Evolutionary conservation across 2,888 invertebrate genomes (phyloP).

Genomic region (Chalcis sispes): DNA sequence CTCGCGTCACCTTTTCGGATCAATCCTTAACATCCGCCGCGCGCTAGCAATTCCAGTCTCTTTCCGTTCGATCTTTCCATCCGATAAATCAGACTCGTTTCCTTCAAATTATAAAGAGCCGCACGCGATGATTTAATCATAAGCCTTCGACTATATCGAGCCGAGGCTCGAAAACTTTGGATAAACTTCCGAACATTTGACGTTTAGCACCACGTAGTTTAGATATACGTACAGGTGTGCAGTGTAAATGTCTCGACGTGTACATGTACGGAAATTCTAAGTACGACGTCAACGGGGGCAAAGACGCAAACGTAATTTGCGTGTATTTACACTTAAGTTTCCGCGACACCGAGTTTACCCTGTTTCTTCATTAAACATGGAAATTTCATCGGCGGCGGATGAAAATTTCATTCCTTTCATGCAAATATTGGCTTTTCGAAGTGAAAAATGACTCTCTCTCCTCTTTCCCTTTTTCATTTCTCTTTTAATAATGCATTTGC

Average conservation of each 20-base stretch:
- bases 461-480: too few relatives aligned
- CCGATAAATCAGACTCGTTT: background rate
- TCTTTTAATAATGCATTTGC: constrained; percentile 24
- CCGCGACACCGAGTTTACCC: constrained; percentile 48
- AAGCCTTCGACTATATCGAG: constrained; percentile 19
- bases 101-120: background rate
- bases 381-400: constrained; percentile 27
- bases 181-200: constrained; percentile 25
- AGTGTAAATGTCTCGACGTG: too few relatives aligned
- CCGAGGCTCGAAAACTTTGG: constrained; percentile 28
- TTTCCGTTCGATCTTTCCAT: background rate
- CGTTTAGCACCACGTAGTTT: constrained; percentile 9
- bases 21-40: constrained; percentile 8
- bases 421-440: constrained; percentile 34
- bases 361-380: constrained; percentile 51
- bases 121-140: constrained; percentile 36
- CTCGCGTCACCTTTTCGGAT: constrained; percentile 12
- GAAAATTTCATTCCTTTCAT: constrained; percentile 31
- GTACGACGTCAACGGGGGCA: constrained; percentile 1
- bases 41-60: constrained; percentile 12
- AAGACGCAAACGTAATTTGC: constrained; percentile 49
- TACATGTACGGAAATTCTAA: too few relatives aligned
- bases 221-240: background rate
- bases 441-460: constrained; percentile 22
- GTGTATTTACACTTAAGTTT: constrained; percentile 54